These are phyloP conservation scores for Pheosia gnoma DNA, from an alignment of 2,888 invertebrate species.

Conservation along the genomic window DNA sequence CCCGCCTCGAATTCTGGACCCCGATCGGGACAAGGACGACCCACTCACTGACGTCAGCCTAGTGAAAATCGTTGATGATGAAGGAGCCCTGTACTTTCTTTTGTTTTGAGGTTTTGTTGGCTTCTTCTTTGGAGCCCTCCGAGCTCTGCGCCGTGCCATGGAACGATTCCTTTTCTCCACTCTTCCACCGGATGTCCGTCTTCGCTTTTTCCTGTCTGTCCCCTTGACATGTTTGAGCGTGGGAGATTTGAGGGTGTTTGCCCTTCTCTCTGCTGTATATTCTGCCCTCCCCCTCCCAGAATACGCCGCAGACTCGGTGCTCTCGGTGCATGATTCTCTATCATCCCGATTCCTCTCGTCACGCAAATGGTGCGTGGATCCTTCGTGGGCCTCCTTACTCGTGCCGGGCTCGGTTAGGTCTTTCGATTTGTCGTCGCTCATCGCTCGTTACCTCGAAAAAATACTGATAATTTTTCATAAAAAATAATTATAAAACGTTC, in stretches of 20 bases:
- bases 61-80: slow-evolving; percentile 52
- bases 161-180: slow-evolving; percentile 49
- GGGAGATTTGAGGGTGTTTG: slow-evolving; percentile 28
- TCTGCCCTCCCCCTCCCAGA: slow-evolving; percentile 42
- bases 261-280: slow-evolving; percentile 34
- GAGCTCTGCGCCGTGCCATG: slow-evolving; percentile 26
- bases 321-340: slow-evolving; percentile 37
- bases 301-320: slow-evolving; percentile 39
- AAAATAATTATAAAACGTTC: slow-evolving; percentile 2
- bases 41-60: slow-evolving; percentile 15
- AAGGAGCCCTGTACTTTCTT: slow-evolving; percentile 36
- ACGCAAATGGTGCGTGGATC: slow-evolving; percentile 23
- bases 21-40: background rate
- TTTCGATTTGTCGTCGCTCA: slow-evolving; percentile 54
- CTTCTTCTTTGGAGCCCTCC: slow-evolving; percentile 38
- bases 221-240: slow-evolving; percentile 30
- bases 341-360: slow-evolving; percentile 36
- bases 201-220: slow-evolving; percentile 35
- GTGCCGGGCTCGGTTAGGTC: slow-evolving; percentile 45
- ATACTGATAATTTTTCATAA: slow-evolving; percentile 59
- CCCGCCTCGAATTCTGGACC: slow-evolving; percentile 22
- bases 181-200: slow-evolving; percentile 32
- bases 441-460: slow-evolving; percentile 48
- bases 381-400: slow-evolving; percentile 47
- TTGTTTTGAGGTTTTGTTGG: slow-evolving; percentile 27